phyloP scores from a whole-genome alignment of 2,888 invertebrate genomes.

The Trissolcus brochymenae region DNA sequence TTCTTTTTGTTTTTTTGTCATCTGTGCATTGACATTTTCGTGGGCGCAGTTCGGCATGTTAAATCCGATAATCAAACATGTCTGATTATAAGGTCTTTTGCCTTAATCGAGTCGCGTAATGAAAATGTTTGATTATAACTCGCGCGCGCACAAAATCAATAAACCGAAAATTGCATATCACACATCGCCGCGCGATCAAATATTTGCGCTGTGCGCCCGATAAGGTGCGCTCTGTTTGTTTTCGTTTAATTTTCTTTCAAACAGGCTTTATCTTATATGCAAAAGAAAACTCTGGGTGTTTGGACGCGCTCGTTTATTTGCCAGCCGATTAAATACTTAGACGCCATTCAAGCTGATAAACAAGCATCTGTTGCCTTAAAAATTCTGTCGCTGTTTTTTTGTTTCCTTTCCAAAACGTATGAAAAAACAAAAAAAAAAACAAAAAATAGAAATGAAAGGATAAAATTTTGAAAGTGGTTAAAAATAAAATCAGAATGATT shows the following conservation, averaged over 20 bases:
- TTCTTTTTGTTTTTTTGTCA: slow-evolving; percentile 15
- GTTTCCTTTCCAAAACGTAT: neutral
- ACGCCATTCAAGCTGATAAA: slow-evolving; percentile 40
- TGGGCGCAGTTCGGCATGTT: neutral
- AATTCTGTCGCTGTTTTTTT: slow-evolving; percentile 18
- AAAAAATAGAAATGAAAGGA: neutral
- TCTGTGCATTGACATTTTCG: neutral
- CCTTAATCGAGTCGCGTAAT: slow-evolving; percentile 44
- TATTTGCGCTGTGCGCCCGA: slow-evolving; percentile 36
- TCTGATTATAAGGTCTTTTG: slow-evolving; percentile 35
- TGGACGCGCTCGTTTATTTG: slow-evolving; percentile 31
- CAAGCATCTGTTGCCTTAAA: slow-evolving; percentile 23
- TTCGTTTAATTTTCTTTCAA: slow-evolving; percentile 43
- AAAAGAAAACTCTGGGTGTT: slow-evolving; percentile 39
- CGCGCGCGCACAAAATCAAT: slow-evolving; percentile 30
- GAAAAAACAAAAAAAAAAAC: too few species aligned
- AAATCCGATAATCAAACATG: slow-evolving; percentile 40
- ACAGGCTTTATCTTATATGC: slow-evolving; percentile 38
- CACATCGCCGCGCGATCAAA: slow-evolving; percentile 36
- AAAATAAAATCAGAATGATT: neutral
- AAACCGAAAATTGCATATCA: slow-evolving; percentile 35
- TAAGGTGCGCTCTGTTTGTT: slow-evolving; percentile 43
- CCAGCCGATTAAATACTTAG: slow-evolving; percentile 50
- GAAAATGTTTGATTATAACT: slow-evolving; percentile 43
- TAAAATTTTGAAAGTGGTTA: too few species aligned